Evolutionary conservation across 2,113 vertebrate genomes (phyloP).

Genomic region (Forbesichthys papilliferus): DNA sequence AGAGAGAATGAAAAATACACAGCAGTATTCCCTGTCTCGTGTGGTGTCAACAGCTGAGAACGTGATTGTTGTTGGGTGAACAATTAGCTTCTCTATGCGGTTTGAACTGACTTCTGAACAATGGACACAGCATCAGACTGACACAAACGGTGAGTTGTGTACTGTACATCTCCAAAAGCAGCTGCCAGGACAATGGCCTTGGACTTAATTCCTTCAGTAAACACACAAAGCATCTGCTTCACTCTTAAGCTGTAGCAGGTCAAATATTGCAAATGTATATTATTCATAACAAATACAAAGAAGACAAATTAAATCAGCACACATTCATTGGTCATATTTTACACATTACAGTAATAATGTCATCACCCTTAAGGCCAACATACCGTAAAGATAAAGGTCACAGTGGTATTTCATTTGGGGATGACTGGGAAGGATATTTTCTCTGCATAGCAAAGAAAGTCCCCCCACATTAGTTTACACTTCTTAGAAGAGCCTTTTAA

Average conservation of each 20-base stretch:
- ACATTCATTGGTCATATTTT: neutral
- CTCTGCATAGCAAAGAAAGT: neutral
- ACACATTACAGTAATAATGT: neutral
- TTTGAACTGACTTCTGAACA: too few species aligned
- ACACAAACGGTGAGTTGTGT: too few species aligned
- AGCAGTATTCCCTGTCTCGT: too few species aligned
- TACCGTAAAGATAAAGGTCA: neutral
- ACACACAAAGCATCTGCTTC: too few species aligned
- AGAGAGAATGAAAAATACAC: too few species aligned
- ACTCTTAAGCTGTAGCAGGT: too few species aligned
- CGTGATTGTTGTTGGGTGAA: too few species aligned
- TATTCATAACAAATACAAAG: neutral
- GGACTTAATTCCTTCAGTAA: neutral
- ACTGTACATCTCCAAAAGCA: neutral
- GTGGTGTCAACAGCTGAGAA: too few species aligned
- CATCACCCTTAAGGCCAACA: neutral
- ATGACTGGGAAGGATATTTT: neutral
- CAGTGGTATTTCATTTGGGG: neutral
- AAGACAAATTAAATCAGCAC: neutral
- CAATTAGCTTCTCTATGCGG: too few species aligned
- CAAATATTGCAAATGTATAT: neutral
- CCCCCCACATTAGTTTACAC: neutral
- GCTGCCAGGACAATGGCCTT: neutral
- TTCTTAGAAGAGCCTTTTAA: slow-evolving; percentile 3
- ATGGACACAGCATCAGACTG: too few species aligned